phyloP scores from a whole-genome alignment of 1,140 invertebrate species.

The Bombus turneri region DNA sequence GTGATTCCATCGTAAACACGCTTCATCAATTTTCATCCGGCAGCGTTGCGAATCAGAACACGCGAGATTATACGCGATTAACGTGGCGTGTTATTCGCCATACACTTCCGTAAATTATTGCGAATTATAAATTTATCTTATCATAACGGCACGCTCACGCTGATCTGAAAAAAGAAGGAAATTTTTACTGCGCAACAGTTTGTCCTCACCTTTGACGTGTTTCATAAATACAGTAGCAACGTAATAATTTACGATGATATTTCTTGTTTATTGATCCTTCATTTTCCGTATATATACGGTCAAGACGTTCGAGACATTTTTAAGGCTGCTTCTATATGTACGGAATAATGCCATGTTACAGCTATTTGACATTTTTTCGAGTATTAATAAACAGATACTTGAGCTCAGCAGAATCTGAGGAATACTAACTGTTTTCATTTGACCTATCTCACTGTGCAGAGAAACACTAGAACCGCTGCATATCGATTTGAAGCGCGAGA shows the following conservation, averaged over 20 bases:
- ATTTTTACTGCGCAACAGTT: background rate
- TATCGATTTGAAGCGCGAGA: background rate
- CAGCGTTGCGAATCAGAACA: conserved; percentile 33
- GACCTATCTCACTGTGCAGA: background rate
- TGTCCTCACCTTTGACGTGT: background rate
- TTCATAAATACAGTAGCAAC: background rate
- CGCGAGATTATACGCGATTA: background rate
- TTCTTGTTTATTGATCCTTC: background rate
- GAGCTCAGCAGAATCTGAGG: background rate
- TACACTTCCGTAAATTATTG: conserved; percentile 10
- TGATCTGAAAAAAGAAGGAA: background rate
- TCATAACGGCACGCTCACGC: background rate
- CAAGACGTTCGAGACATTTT: background rate
- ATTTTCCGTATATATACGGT: no score
- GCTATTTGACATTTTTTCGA: background rate
- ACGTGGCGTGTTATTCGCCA: no score
- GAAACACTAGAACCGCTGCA: background rate
- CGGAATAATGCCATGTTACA: no score
- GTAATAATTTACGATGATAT: background rate
- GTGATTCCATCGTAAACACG: conserved; percentile 40
- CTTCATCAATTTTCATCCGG: conserved; percentile 2
- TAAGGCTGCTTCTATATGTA: background rate
- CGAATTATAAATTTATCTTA: conserved; percentile 10
- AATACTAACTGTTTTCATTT: conserved; percentile 1
- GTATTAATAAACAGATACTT: background rate